Percentiles rank a stretch among this genome's conserved stretches.
Conservation (phyloP, 2,888 invertebrate species). For the Lasioglossum malachurum region DNA sequence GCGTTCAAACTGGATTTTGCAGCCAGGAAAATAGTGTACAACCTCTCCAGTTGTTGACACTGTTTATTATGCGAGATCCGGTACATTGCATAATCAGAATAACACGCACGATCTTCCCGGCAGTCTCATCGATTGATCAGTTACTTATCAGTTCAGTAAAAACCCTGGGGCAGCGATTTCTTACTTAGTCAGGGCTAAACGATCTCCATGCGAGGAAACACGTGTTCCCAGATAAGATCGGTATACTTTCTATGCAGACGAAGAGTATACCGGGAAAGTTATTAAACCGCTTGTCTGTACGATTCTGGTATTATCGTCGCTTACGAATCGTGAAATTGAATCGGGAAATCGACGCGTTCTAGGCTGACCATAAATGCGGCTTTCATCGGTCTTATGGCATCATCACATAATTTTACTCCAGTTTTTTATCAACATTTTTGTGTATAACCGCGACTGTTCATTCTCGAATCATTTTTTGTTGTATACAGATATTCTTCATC, state of each 20-base stretch:
- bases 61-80: neutral
- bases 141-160: neutral
- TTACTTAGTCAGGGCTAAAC: neutral
- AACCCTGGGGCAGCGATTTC: neutral
- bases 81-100: neutral
- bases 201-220: neutral
- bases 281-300: neutral
- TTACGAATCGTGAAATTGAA: neutral
- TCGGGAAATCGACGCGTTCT: neutral
- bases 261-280: neutral
- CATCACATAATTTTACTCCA: neutral
- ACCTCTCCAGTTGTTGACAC: neutral
- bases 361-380: neutral
- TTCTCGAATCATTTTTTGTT: neutral
- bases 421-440: neutral
- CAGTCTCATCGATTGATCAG: neutral
- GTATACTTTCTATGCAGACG: neutral
- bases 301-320: neutral
- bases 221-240: neutral
- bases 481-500: no score
- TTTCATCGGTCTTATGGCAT: neutral
- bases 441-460: neutral
- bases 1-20: no score
- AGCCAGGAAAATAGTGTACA: neutral
- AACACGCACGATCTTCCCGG: neutral